Conservation (phyloP, 2,888 invertebrate species). For the Philereme transversata region DNA sequence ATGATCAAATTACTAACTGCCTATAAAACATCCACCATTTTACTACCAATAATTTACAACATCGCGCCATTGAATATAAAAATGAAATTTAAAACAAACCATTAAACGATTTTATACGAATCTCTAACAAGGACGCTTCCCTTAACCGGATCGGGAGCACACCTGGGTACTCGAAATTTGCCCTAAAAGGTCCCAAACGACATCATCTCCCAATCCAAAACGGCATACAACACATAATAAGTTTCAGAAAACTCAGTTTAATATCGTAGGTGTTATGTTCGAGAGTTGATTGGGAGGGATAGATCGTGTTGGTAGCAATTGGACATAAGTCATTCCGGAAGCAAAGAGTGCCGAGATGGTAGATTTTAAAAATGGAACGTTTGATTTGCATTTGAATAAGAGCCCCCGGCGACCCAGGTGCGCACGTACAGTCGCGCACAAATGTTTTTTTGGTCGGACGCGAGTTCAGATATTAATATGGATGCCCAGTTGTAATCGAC, state of each 20-base stretch:
- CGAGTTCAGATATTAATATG: conserved; percentile 63
- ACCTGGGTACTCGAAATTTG: conserved; percentile 83
- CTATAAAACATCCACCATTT: conserved; percentile 65
- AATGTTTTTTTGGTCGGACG: conserved; percentile 60
- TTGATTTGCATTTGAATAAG: conserved; percentile 85
- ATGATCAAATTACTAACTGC: conserved; percentile 63
- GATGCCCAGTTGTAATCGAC: conserved; percentile 68
- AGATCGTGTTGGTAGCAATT: conserved; percentile 61
- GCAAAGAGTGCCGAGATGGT: conserved; percentile 80
- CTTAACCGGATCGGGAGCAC: conserved; percentile 84
- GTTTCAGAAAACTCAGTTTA: conserved; percentile 42
- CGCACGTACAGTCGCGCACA: conserved; percentile 70
- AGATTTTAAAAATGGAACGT: conserved; percentile 84
- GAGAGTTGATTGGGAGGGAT: conserved; percentile 42
- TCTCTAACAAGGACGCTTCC: conserved; percentile 82
- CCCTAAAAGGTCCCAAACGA: conserved; percentile 82
- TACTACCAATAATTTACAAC: conserved; percentile 76
- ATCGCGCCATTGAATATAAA: conserved; percentile 71
- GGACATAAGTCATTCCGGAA: conserved; percentile 82
- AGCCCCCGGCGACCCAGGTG: conserved; percentile 83
- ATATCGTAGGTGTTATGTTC: conserved; percentile 35
- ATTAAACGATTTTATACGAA: conserved; percentile 82
- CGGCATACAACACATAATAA: conserved; percentile 44
- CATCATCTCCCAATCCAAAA: conserved; percentile 48
- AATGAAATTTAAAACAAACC: conserved; percentile 84